Evolutionary conservation across 1,140 invertebrate species (phyloP), one percentile per base, ranked within the genome.

Genomic region (Leptinotarsa undecemlineata): DNA sequence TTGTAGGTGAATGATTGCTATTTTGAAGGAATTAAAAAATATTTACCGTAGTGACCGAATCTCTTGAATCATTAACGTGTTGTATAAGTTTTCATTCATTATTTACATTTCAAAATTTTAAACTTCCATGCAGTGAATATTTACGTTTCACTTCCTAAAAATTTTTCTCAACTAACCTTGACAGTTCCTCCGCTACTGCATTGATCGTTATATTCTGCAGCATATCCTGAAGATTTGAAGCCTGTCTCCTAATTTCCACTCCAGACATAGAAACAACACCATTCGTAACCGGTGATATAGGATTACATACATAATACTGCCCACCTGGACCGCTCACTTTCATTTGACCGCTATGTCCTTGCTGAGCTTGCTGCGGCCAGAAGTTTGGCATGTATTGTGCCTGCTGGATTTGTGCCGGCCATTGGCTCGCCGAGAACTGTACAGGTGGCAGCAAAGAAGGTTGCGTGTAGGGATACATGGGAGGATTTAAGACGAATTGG

Each of bases 231-330:
- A 82, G 57, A 76, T 75, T 79, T 33, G 70, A 69, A 26, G 75
- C 47, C 2, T 74, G 67, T 47, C 74, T 78, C 71, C 77, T 71
- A 13, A 80, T 64, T 76, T 84, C 83, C 0, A 83, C 77, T 20
- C 80, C 82, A n/a, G 78, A 67, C 33, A 81, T 71, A 13, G 77
- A 74, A 60, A 71, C 75, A 15, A 83, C 71, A 75, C 78, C 75
- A 60, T 77, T 81, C 5, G 57, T 73, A 19, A 77, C 68, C 20
- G 69, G 47, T 23, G 79, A 61, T 26, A 83, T 77, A 23, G 83
- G 83, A 77, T 82, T 83, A 67, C 84, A 85, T 20, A 84, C 71
- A 71, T 81, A 83, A 78, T 77, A 83, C 68, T 84, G 84, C 15
- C 83, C 84, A 17, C 69, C 73, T 57, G 73, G 71, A 23, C 74